These are phyloP conservation scores for Drosophila suzukii DNA, from an alignment of 1,140 invertebrate genomes.

Conservation along the genomic window DNA sequence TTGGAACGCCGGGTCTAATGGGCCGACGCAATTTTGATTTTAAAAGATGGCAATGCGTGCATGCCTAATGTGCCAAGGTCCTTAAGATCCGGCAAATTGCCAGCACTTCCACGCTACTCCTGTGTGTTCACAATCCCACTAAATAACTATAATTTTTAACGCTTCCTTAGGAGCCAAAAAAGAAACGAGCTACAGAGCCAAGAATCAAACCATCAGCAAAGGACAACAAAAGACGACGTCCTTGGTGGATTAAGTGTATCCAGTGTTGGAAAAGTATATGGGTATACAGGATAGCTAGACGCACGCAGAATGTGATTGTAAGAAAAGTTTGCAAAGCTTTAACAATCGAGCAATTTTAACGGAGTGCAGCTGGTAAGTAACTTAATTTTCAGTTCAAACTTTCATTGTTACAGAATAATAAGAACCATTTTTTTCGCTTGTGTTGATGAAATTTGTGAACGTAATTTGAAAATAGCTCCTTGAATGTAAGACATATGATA, in stretches of 20 bases:
- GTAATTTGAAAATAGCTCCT: too few relatives aligned
- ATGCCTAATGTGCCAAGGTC: slow-evolving; percentile 69
- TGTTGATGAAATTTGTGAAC: too few relatives aligned
- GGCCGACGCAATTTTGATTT: slow-evolving; percentile 57
- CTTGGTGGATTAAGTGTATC: slow-evolving; percentile 1
- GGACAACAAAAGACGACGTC: slow-evolving; percentile 34
- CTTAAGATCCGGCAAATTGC: slow-evolving; percentile 36
- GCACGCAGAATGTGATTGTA: neutral
- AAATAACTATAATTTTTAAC: slow-evolving; percentile 81
- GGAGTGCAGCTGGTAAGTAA: too few relatives aligned
- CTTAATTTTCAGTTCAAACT: too few relatives aligned
- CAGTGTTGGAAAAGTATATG: neutral
- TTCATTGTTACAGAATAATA: too few relatives aligned
- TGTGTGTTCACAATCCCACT: slow-evolving; percentile 31
- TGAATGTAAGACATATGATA: too few relatives aligned
- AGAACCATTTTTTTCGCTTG: too few relatives aligned
- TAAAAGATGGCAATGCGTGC: slow-evolving; percentile 73
- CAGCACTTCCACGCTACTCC: slow-evolving; percentile 6
- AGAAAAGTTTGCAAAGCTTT: neutral
- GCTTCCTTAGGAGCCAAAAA: slow-evolving; percentile 41
- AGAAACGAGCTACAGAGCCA: slow-evolving; percentile 42
- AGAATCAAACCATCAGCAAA: slow-evolving; percentile 56
- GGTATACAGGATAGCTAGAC: neutral
- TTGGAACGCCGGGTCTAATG: slow-evolving; percentile 50
- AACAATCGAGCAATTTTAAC: neutral